Evolutionary conservation across 2,797 vertebrate genomes (phyloP).

Genomic region (Gymnopithys bicolor): DNA sequence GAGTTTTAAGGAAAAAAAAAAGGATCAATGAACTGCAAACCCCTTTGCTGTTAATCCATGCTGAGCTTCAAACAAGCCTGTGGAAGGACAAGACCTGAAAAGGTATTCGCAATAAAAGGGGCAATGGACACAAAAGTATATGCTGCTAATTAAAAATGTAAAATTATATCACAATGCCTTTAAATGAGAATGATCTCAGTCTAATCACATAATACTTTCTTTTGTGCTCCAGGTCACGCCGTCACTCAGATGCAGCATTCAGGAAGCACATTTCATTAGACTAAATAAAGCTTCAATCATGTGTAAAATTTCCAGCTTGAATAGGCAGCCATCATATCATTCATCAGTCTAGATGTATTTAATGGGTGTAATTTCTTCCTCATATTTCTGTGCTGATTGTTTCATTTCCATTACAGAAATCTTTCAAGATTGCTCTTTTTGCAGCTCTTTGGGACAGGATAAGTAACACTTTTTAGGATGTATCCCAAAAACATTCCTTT

Average conservation of each 20-base stretch:
- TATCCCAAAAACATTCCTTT: conserved; percentile 80
- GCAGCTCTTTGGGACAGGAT: conserved; percentile 73
- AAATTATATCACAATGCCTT: conserved; percentile 82
- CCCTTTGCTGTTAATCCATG: conserved; percentile 22
- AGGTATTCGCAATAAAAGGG: conserved; percentile 48
- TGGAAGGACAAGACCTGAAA: conserved; percentile 62
- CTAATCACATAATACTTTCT: conserved; percentile 90
- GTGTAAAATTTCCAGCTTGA: conserved; percentile 94
- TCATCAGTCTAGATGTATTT: conserved; percentile 86
- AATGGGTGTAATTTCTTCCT: conserved; percentile 91
- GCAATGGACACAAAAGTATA: conserved; percentile 55
- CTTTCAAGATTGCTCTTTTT: conserved; percentile 73
- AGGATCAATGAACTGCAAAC: conserved; percentile 25
- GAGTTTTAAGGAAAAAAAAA: neutral
- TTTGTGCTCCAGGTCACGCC: conserved; percentile 89
- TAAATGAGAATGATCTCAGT: conserved; percentile 88
- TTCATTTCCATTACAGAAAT: conserved; percentile 82
- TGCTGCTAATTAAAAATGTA: conserved; percentile 74
- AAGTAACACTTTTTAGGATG: conserved; percentile 75
- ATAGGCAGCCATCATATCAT: conserved; percentile 90
- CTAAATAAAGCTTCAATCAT: conserved; percentile 95
- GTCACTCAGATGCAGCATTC: conserved; percentile 88
- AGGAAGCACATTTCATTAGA: conserved; percentile 94
- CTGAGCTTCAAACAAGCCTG: conserved; percentile 44
- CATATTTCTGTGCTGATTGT: conserved; percentile 86